A percentile compares a stretch with the other conserved stretches of the same genome.
These are phyloP conservation scores for Calonectris borealis DNA, from an alignment of 2,113 vertebrate species.

Conservation along the genomic window DNA sequence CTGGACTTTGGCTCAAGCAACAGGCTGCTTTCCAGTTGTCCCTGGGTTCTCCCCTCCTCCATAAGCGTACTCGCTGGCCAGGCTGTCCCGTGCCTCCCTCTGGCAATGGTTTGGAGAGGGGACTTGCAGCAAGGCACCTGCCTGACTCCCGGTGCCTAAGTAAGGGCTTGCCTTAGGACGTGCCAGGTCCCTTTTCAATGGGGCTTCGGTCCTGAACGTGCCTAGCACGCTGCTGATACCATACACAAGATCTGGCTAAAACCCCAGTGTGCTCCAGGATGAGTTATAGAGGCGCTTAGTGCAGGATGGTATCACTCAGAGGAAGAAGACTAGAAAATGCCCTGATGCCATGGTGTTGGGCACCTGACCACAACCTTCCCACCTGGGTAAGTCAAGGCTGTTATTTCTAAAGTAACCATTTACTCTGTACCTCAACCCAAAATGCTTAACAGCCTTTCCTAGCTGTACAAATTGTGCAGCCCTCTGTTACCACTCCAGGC, in stretches of 20 bases:
- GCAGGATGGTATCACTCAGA: no score
- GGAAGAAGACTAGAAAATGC: background rate
- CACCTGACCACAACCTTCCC: background rate
- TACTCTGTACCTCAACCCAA: background rate
- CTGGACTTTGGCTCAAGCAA: background rate
- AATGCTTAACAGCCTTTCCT: background rate
- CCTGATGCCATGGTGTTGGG: background rate
- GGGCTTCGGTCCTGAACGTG: accelerated
- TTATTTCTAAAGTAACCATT: background rate
- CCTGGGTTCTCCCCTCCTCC: background rate
- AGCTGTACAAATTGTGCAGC: background rate
- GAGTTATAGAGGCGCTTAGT: accelerated
- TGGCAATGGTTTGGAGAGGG: background rate
- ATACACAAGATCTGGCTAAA: background rate
- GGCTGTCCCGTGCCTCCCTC: background rate
- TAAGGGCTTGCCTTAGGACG: background rate
- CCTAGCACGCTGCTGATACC: background rate
- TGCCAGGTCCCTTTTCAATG: background rate
- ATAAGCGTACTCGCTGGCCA: accelerated
- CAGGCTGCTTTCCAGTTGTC: background rate
- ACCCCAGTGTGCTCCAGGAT: background rate
- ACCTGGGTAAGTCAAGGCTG: background rate
- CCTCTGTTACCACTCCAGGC: background rate
- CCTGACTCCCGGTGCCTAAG: background rate
- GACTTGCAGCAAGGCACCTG: background rate